Evolutionary conservation across 1,140 invertebrate genomes (phyloP), one percentile per base, ranked within the genome.

Genomic region (Sminthurides bifidus): DNA sequence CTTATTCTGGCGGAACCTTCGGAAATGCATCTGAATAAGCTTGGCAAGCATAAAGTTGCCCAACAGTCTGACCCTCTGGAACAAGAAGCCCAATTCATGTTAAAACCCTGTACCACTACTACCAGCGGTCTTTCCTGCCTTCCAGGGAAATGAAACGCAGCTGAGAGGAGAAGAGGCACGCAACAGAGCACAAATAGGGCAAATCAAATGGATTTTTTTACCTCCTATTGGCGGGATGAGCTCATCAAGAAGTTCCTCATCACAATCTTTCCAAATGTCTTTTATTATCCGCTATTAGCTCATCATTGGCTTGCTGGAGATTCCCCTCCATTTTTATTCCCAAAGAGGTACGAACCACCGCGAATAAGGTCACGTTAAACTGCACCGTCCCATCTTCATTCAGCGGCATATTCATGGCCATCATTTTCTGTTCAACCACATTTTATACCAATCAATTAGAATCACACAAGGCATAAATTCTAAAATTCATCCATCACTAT

Each of bases 401-500:
- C 41, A 99, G 75, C 1, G 96, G 96, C 96, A 99, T 99, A 70
- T 99, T 99, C 96, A 99, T 99, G 8, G 92, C 93, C 14, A 99
- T 96, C 27, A 99, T 76, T 61, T 92, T 79, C 82, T 87, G 70
- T 24, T 76, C 70, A 71, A 64, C 51, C 53, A 49, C 12, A 50
- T 10, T 33, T 5, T 1, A 14, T 37, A n/a, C 33, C 33, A 12
- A 17, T 37, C 33, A 37, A 37, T 37, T 37, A 37, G 33, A 37
- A 12, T 12, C 12, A 12, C 12, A 37, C 33, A 37, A 37, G 17
- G 17, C 33, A 37, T 12, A 37, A 37, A 37, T 12, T 37, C 12
- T 12, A 37, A 37, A 37, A 37, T n/a, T n/a, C n/a, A n/a, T n/a
- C n/a, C n/a, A n/a, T n/a, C n/a, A n/a, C n/a, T n/a, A n/a, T n/a